Conservation (phyloP, 2,888 invertebrate species). For the Cephus nigrinus region DNA sequence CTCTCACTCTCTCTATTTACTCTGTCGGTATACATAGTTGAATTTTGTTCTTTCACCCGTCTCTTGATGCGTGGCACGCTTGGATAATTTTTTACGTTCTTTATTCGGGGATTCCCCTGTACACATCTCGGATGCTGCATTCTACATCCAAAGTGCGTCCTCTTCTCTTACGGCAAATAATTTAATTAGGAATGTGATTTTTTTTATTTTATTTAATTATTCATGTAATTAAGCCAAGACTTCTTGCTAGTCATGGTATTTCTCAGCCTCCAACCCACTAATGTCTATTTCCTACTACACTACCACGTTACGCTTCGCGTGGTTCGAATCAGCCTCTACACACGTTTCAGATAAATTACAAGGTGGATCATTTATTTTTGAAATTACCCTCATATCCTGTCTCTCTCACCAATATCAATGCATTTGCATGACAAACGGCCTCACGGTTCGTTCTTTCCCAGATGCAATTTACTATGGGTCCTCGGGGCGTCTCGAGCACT, state of each 20-base stretch:
- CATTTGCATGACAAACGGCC: constrained; percentile 47
- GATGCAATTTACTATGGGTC: not conserved
- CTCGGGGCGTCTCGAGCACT: not conserved
- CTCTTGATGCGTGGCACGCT: not conserved
- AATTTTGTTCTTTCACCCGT: not conserved
- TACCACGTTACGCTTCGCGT: not conserved
- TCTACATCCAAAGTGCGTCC: not conserved
- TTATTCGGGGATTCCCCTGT: not conserved
- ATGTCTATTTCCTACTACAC: not conserved
- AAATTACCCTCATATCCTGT: constrained; percentile 30
- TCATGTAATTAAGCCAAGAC: not conserved
- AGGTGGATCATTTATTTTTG: constrained; percentile 28
- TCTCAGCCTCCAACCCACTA: not conserved
- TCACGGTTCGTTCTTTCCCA: not conserved
- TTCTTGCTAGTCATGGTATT: not conserved
- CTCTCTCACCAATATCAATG: constrained; percentile 37
- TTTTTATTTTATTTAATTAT: not conserved
- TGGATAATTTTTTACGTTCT: not conserved
- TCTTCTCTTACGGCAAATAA: not conserved
- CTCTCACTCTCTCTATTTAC: not conserved
- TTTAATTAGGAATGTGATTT: not conserved
- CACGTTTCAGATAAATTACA: constrained; percentile 44
- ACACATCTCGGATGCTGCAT: not conserved
- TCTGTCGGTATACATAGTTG: not conserved
- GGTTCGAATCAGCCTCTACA: not conserved